phyloP scores from a whole-genome alignment of 2,797 vertebrate species.

The Anguilla megastoma region DNA sequence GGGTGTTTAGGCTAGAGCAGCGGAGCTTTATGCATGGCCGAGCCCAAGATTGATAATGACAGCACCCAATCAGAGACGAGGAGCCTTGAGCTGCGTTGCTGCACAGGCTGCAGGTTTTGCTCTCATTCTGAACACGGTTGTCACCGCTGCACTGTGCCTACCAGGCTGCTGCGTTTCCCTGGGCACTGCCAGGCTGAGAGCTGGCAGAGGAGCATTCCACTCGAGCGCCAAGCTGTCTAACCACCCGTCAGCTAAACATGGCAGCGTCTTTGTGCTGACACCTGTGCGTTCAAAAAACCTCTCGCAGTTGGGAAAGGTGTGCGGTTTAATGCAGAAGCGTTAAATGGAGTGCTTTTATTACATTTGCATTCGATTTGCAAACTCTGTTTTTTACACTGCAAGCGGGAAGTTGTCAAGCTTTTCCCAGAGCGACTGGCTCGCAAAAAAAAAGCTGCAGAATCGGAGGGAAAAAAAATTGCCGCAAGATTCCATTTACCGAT shows the following conservation, averaged over 20 bases:
- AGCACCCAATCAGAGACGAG: neutral
- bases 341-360: conserved; percentile 43
- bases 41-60: neutral
- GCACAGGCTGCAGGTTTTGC: neutral
- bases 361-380: conserved; percentile 14
- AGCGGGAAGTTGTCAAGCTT: conserved; percentile 39
- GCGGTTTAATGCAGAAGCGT: conserved; percentile 1
- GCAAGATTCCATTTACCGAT: conserved; percentile 46
- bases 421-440: conserved; percentile 45
- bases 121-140: neutral
- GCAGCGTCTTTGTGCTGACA: neutral
- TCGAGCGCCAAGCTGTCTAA: neutral
- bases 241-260: conserved; percentile 6
- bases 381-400: conserved; percentile 25
- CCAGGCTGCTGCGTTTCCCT: conserved; percentile 16
- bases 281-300: neutral
- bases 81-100: neutral
- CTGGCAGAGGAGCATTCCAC: neutral
- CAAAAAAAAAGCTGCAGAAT: conserved; percentile 41
- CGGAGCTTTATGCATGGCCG: neutral
- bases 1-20: neutral
- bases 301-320: neutral
- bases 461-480: conserved; percentile 51
- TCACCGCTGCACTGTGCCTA: neutral
- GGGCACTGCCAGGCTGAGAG: conserved; percentile 10